A percentile compares a stretch with the other conserved stretches of the same genome.
Evolutionary conservation across 2,888 invertebrate species (phyloP).

Genomic region (Melipona bicolor): DNA sequence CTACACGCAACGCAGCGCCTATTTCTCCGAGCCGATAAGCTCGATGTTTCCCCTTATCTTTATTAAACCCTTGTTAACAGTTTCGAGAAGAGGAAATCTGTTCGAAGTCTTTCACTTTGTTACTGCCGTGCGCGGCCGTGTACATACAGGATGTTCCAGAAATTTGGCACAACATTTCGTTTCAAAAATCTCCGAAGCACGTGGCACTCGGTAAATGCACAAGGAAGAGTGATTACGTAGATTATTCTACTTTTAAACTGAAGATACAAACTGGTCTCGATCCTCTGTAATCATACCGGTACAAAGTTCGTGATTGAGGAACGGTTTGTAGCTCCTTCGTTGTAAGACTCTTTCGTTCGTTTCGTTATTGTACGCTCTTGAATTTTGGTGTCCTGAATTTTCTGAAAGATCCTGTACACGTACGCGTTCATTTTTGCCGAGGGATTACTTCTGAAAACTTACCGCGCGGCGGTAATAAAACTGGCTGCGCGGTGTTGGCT

Average conservation of each 20-base stretch:
- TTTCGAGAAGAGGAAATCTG: neutral
- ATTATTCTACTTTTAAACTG: too few relatives aligned
- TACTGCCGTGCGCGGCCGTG: neutral
- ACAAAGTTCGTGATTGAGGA: too few relatives aligned
- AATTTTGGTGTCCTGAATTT: neutral
- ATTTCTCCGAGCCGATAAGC: slow-evolving; percentile 33
- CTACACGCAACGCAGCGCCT: neutral
- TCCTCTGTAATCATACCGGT: too few relatives aligned
- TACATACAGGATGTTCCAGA: neutral
- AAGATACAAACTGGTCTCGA: too few relatives aligned
- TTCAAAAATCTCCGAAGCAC: neutral
- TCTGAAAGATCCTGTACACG: neutral
- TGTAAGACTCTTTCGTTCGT: neutral
- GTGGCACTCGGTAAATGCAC: neutral
- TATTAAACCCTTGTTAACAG: slow-evolving; percentile 46
- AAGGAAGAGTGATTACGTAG: neutral
- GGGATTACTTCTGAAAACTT: slow-evolving; percentile 62
- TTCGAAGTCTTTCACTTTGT: neutral
- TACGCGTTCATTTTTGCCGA: slow-evolving; percentile 42
- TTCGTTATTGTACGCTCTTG: neutral
- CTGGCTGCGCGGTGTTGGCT: neutral
- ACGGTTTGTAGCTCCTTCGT: too few relatives aligned
- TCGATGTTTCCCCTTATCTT: slow-evolving; percentile 39
- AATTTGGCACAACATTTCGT: neutral
- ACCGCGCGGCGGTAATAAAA: slow-evolving; percentile 63